Percentiles rank a stretch among this genome's conserved stretches.
Conservation (phyloP, 2,888 invertebrate genomes). For the Magallana nippona region DNA sequence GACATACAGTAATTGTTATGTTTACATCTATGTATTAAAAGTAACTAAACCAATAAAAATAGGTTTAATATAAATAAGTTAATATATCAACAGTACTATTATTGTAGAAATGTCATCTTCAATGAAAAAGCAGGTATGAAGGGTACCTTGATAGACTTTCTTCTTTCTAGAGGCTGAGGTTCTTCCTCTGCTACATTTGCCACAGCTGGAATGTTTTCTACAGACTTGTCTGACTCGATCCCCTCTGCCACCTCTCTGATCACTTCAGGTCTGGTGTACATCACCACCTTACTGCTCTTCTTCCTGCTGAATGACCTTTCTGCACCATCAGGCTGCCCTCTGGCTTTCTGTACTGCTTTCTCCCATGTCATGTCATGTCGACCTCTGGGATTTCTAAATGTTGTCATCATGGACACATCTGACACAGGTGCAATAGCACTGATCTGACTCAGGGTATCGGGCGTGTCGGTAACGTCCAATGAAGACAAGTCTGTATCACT, state of each 20-base stretch:
- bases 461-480: constrained; percentile 65
- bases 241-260: constrained; percentile 53
- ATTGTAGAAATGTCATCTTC: too few species aligned
- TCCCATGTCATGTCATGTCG: constrained; percentile 70
- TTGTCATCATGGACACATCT: constrained; percentile 64
- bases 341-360: constrained; percentile 70
- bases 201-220: constrained; percentile 52
- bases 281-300: constrained; percentile 51
- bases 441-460: constrained; percentile 72
- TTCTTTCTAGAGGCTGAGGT: constrained; percentile 60
- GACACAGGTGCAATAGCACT: constrained; percentile 70
- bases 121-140: too few species aligned
- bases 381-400: constrained; percentile 56
- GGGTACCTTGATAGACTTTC: constrained; percentile 67
- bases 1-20: too few species aligned
- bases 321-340: constrained; percentile 76
- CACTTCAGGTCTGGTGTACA: constrained; percentile 21
- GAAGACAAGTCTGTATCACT: constrained; percentile 61
- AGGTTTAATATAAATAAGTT: too few species aligned
- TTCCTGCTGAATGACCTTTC: constrained; percentile 67
- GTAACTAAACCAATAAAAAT: too few species aligned
- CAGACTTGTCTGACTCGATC: constrained; percentile 51
- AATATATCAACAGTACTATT: too few species aligned
- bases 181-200: constrained; percentile 41
- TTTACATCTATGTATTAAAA: too few species aligned